Evolutionary conservation across 1,140 invertebrate genomes (phyloP).

Genomic region (Charaxes varanes): DNA sequence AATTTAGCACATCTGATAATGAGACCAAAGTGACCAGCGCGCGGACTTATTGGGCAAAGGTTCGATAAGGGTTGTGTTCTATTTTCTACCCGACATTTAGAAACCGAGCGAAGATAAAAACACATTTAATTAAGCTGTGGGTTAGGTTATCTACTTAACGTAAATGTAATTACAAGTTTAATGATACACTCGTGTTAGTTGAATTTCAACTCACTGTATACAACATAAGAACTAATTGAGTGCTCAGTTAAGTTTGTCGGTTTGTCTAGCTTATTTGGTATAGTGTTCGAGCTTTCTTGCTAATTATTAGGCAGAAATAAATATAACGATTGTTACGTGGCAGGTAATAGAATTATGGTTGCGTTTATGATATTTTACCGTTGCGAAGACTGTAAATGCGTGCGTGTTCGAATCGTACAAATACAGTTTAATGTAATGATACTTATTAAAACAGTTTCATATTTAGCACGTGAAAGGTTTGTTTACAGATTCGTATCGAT

Average conservation of each 20-base stretch:
- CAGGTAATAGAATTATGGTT: no score
- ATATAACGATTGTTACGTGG: no score
- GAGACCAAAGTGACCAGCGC: no score
- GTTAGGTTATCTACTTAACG: slow-evolving; percentile 5
- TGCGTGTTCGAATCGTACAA: no score
- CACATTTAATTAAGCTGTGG: slow-evolving; percentile 17
- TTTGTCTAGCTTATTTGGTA: slow-evolving; percentile 25
- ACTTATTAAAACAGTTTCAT: no score
- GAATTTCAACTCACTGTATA: slow-evolving; percentile 6
- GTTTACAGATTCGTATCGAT: no score
- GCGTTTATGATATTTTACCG: no score
- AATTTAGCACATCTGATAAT: no score
- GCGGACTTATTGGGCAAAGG: background rate
- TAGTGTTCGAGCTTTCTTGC: slow-evolving; percentile 28
- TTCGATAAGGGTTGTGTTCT: slow-evolving; percentile 2
- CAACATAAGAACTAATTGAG: background rate
- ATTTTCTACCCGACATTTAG: slow-evolving; percentile 15
- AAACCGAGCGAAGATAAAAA: slow-evolving; percentile 15
- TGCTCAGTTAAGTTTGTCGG: slow-evolving; percentile 14
- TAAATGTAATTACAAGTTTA: slow-evolving; percentile 6
- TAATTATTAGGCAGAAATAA: slow-evolving; percentile 38
- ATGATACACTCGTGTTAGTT: background rate
- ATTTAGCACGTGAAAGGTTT: no score
- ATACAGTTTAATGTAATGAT: no score
- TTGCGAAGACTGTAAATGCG: no score